Base-by-base conservation (phyloP, 2,113 vertebrate species). In the Carollia perspicillata region DNA sequence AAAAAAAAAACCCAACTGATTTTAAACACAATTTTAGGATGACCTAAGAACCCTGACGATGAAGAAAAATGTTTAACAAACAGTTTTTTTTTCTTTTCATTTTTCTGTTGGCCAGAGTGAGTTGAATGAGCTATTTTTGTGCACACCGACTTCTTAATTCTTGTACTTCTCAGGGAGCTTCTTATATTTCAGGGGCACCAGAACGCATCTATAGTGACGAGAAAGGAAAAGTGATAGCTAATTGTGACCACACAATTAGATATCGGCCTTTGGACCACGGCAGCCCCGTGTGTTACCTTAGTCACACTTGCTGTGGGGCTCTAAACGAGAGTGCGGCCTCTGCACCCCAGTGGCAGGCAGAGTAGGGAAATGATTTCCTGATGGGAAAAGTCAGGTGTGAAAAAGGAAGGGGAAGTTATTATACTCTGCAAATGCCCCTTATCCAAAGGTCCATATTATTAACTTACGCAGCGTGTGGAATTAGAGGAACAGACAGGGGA, bases 221-320 rank as follows among this genome's bases (percentile, higher is more conserved):
- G 98, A 97, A 98, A 97, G 98, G 95, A 97, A 98, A 98, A 98
- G 96, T 95, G 97, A 98, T 98, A 93, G n/a, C 13, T 95, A 90
- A 87, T 95, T 98, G 94, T 96, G 84, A 94, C 79, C 85, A 95
- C 20, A 10, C 42, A 42, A 8, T 42, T 4, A 4, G 84, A 95
- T 90, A 91, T 75, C 55, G 68, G 93, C 94, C 95, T 78, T 96
- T 65, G 74, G 81, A 84, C 40, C 96, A 63, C n/a, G 10, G 18
- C 14, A 77, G 58, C 55, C 68, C 72, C 12, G 3, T 78, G 88
- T 95, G 63, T 74, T 97, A 90, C 97, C 97, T 97, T 84, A 89
- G 51, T 95, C 97, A 90, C 94, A 84, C 93, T 97, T 97, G 96
- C 91, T 65, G 89, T 26, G 81, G 96, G 94, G 95, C 90, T 96